phyloP scores from a whole-genome alignment of 2,888 invertebrate genomes.

The Brachyopa scutellaris region DNA sequence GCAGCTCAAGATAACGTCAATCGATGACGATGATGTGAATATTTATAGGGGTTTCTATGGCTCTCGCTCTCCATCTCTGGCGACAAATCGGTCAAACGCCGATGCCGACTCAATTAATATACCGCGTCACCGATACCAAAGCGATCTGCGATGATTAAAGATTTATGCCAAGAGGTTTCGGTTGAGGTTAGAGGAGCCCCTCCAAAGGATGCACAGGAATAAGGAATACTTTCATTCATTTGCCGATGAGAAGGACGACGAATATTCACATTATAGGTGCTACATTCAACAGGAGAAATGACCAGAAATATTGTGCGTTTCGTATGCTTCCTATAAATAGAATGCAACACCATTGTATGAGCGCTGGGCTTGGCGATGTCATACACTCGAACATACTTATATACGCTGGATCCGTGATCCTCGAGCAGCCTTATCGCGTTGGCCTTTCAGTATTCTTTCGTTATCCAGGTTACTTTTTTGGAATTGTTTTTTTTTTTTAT shows the following conservation, averaged over 20 bases:
- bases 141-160: constrained; percentile 67
- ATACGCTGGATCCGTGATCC: constrained; percentile 44
- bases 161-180: constrained; percentile 54
- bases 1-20: constrained; percentile 61
- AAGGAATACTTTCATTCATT: constrained; percentile 54
- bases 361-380: constrained; percentile 53
- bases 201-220: constrained; percentile 34
- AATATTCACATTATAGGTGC: constrained; percentile 62
- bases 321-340: constrained; percentile 60
- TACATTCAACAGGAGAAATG: constrained; percentile 48
- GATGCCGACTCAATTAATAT: constrained; percentile 74
- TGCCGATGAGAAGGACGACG: constrained; percentile 29
- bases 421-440: constrained; percentile 53
- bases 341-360: constrained; percentile 45
- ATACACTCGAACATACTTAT: constrained; percentile 5
- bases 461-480: constrained; percentile 44
- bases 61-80: constrained; percentile 13
- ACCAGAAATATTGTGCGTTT: constrained; percentile 61
- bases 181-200: neutral
- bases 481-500: neutral
- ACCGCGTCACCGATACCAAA: constrained; percentile 64
- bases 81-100: constrained; percentile 71
- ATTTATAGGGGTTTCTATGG: constrained; percentile 58
- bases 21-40: constrained; percentile 60
- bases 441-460: constrained; percentile 52